Conservation (phyloP, 2,113 vertebrate species). For the Bos taurus region ARS-UCD2.0 NC_037351.1:35066501-35067000, state of each 20-base stretch:
- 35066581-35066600: not conserved
- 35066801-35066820: not conserved
- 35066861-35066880: not conserved
- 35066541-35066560: not conserved
- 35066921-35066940: not conserved
- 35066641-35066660: constrained; percentile 1
- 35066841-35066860: not conserved
- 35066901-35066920: not conserved
- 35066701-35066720: not conserved
- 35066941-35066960: constrained; percentile 26
- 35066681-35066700: not conserved
- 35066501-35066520: not conserved
- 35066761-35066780: not conserved
- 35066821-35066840: not conserved
- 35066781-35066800: not conserved
- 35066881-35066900: not conserved
- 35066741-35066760: not conserved
- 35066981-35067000: not conserved
- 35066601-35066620: not conserved
- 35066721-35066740: not conserved
- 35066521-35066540: not conserved
- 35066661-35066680: not conserved
- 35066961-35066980: constrained; percentile 1
- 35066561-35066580: not conserved
- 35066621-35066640: not conserved